These are phyloP conservation scores for Brenthis daphne DNA, from an alignment of 2,888 invertebrate species.

Conservation along the genomic window DNA sequence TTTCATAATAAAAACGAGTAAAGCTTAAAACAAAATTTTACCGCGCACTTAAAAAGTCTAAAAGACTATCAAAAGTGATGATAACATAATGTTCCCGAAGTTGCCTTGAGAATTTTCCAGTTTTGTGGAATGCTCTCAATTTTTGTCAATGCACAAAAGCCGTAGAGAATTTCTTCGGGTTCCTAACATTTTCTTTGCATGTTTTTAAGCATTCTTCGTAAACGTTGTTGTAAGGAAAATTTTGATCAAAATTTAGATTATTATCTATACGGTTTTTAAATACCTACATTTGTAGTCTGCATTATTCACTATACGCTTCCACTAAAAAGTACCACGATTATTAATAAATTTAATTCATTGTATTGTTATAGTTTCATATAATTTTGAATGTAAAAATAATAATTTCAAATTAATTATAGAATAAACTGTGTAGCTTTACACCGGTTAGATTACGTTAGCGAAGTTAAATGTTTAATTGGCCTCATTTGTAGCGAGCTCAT, in stretches of 20 bases:
- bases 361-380: too few species aligned
- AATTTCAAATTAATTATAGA: not conserved
- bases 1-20: constrained; percentile 26
- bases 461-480: constrained; percentile 29
- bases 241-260: too few species aligned
- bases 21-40: constrained; percentile 19
- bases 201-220: not conserved
- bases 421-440: constrained; percentile 1
- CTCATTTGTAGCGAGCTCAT: constrained; percentile 28
- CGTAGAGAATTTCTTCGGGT: constrained; percentile 14
- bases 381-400: too few species aligned
- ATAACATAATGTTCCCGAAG: constrained; percentile 26
- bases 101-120: constrained; percentile 23
- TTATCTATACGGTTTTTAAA: too few species aligned
- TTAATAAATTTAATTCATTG: too few species aligned
- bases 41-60: constrained; percentile 25
- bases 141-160: constrained; percentile 19
- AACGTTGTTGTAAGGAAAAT: too few species aligned
- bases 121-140: constrained; percentile 26
- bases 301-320: too few species aligned
- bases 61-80: constrained; percentile 27
- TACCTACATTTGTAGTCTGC: too few species aligned
- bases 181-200: constrained; percentile 19
- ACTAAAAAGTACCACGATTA: too few species aligned
- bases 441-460: constrained; percentile 13